These are phyloP conservation scores for Diaperis boleti DNA, from an alignment of 2,888 invertebrate genomes.

Conservation along the genomic window DNA sequence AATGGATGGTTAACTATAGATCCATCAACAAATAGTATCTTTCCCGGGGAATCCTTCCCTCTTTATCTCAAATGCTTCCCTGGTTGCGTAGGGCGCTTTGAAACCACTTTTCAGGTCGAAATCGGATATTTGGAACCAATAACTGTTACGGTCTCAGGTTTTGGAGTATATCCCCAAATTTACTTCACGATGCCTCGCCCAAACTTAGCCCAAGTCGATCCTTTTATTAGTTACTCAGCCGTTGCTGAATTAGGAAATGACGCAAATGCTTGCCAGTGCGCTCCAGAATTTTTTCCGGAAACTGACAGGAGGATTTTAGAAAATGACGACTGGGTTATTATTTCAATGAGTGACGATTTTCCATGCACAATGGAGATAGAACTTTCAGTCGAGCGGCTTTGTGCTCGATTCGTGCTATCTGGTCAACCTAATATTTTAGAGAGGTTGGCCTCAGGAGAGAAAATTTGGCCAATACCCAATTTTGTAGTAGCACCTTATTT, in stretches of 20 bases:
- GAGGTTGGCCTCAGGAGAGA: slow-evolving; percentile 47
- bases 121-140: slow-evolving; percentile 69
- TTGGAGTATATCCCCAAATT: slow-evolving; percentile 72
- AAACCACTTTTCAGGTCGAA: slow-evolving; percentile 23
- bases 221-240: slow-evolving; percentile 46
- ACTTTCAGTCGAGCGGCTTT: slow-evolving; percentile 71
- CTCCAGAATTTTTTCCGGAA: slow-evolving; percentile 31
- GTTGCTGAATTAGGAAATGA: slow-evolving; percentile 41
- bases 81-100: slow-evolving; percentile 70
- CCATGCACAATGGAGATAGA: slow-evolving; percentile 73
- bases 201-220: slow-evolving; percentile 57
- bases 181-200: slow-evolving; percentile 68
- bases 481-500: slow-evolving; percentile 69
- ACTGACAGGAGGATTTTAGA: slow-evolving; percentile 22
- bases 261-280: slow-evolving; percentile 9
- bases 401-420: background rate
- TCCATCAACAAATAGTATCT: slow-evolving; percentile 66
- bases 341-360: slow-evolving; percentile 43
- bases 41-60: slow-evolving; percentile 64
- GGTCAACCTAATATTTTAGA: background rate
- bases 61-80: slow-evolving; percentile 69
- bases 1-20: slow-evolving; percentile 67
- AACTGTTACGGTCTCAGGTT: slow-evolving; percentile 69
- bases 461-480: slow-evolving; percentile 66
- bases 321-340: slow-evolving; percentile 48